Percentiles rank a stretch among this genome's conserved stretches.
Conservation (phyloP, 2,797 vertebrate genomes). For the Aeoliscus strigatus region DNA sequence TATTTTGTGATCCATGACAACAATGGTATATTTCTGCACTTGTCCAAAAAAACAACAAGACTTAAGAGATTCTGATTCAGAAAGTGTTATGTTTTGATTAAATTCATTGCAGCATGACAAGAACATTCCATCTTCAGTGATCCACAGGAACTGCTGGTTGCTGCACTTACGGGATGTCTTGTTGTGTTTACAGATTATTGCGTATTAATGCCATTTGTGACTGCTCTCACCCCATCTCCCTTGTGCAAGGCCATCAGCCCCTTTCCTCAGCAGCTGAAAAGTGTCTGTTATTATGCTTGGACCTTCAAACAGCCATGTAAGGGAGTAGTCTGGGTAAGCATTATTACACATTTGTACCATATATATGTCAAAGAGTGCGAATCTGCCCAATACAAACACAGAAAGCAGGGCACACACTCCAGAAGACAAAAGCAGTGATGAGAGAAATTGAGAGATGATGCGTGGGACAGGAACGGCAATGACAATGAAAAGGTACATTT, state of each 20-base stretch:
- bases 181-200: conserved; percentile 1
- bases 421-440: conserved; percentile 7
- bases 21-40: conserved; percentile 20
- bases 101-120: no score
- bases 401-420: conserved; percentile 64
- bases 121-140: no score
- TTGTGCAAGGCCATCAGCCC: conserved; percentile 2
- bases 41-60: conserved; percentile 31
- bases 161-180: no score
- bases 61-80: conserved; percentile 21
- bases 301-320: conserved; percentile 58
- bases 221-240: conserved; percentile 12
- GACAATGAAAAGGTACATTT: conserved; percentile 23
- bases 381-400: conserved; percentile 60
- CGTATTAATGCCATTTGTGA: background rate
- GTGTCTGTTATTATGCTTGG: conserved; percentile 50
- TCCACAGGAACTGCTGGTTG: no score
- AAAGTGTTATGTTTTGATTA: no score
- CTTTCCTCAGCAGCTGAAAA: conserved; percentile 27
- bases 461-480: conserved; percentile 23
- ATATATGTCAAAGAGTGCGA: conserved; percentile 50
- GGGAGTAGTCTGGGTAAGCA: conserved; percentile 60
- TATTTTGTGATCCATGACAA: no score
- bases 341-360: conserved; percentile 50
- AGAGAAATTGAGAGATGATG: conserved; percentile 46